phyloP scores from a whole-genome alignment of 2,888 invertebrate species.

The Cabera pusaria region DNA sequence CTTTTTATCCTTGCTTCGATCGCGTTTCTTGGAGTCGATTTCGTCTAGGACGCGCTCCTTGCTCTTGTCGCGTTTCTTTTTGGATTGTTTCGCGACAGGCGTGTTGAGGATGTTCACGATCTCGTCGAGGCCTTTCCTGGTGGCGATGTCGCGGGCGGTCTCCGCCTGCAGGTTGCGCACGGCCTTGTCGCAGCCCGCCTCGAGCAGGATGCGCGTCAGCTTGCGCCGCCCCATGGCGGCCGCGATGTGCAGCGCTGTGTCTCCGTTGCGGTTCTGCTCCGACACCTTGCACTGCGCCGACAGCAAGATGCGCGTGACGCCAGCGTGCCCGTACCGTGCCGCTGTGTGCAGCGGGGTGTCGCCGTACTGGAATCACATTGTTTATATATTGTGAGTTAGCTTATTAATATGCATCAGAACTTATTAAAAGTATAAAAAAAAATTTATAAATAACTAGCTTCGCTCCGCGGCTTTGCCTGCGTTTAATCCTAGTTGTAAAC shows the following conservation, averaged over 20 bases:
- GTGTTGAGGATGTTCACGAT: conserved; percentile 90
- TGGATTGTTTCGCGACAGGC: conserved; percentile 68
- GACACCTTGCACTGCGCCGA: conserved; percentile 94
- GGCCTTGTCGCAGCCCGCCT: conserved; percentile 89
- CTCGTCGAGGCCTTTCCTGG: conserved; percentile 92
- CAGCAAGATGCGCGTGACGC: conserved; percentile 96
- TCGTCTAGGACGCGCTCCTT: conserved; percentile 82
- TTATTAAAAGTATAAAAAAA: no score
- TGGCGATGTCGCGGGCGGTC: conserved; percentile 94
- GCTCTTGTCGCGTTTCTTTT: conserved; percentile 76
- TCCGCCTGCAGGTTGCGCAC: conserved; percentile 93
- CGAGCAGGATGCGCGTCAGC: conserved; percentile 93
- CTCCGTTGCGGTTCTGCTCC: conserved; percentile 97
- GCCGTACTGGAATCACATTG: conserved; percentile 95
- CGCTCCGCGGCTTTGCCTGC: no score
- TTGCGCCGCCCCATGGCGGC: conserved; percentile 97
- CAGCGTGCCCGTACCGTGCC: conserved; percentile 97
- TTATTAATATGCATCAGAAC: no score
- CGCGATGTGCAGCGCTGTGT: conserved; percentile 96
- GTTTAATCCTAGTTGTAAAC: no score
- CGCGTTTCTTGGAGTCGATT: conserved; percentile 72
- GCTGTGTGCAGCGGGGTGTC: conserved; percentile 97
- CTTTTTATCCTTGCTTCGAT: conserved; percentile 69
- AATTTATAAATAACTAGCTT: no score
- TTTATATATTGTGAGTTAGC: no score